phyloP scores from a whole-genome alignment of 2,888 invertebrate genomes.

The Mesopsocus fuscifrons region DNA sequence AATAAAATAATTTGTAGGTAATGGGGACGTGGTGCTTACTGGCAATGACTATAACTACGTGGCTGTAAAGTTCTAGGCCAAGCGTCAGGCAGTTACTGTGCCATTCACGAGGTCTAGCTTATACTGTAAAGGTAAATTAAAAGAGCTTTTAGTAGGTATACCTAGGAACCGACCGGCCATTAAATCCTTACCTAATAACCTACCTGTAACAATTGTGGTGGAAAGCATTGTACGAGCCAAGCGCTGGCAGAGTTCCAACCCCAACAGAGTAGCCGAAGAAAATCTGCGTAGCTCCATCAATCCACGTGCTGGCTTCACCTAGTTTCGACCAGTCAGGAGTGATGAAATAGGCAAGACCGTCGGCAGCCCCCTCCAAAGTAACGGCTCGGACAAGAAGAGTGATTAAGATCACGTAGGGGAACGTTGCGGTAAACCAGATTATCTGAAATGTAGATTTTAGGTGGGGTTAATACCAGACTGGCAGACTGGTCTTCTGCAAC shows the following conservation, averaged over 20 bases:
- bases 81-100: too few relatives aligned
- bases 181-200: too few relatives aligned
- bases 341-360: conserved; percentile 45
- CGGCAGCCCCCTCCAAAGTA: conserved; percentile 42
- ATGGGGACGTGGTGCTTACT: too few relatives aligned
- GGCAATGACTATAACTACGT: too few relatives aligned
- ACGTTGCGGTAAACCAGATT: conserved; percentile 61
- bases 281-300: conserved; percentile 57
- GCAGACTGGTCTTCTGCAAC: too few relatives aligned
- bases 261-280: conserved; percentile 63
- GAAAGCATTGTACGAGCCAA: conserved; percentile 56
- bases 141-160: too few relatives aligned
- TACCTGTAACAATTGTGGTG: conserved; percentile 57
- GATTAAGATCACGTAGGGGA: conserved; percentile 49
- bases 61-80: too few relatives aligned
- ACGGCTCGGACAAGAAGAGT: conserved; percentile 44
- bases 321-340: conserved; percentile 38
- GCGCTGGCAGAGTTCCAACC: conserved; percentile 51
- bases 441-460: conserved; percentile 23
- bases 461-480: too few relatives aligned
- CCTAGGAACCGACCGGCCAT: too few relatives aligned
- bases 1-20: too few relatives aligned
- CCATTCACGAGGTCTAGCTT: too few relatives aligned
- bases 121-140: too few relatives aligned
- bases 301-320: conserved; percentile 38